Base-by-base conservation (phyloP, 1,140 invertebrate species). In the Papilio dardanus region DNA sequence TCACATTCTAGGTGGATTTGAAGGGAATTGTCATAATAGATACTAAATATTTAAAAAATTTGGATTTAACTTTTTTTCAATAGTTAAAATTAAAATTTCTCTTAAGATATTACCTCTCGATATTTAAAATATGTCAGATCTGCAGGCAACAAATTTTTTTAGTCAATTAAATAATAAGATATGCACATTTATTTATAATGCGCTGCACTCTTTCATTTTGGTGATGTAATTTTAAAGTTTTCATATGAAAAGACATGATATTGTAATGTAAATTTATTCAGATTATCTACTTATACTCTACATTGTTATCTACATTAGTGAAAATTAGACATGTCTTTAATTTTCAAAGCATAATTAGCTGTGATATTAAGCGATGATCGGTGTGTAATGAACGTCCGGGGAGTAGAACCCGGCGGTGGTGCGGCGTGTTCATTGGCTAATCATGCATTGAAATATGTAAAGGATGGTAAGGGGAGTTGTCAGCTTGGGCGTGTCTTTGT, bases 171-270 rank as follows among this genome's bases (percentile, higher is more conserved):
- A 93, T 94, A 84, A 92, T 94, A 94, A 94, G 92, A 86, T 93
- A 93, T 94, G 93, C 93, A 94, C 93, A 91, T 94, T 94, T 92
- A 93, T 94, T 94, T 93, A 93, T 93, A 93, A 93, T 93, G 92
- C 92, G 91, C 91, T 90, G 93, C 93, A 94, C 93, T 91, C 86
- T 93, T 94, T 93, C 91, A 93, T 93, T 93, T 93, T 92, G 88
- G 88, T 92, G 92, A 93, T 87, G 90, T 93, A 93, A 92, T 92
- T 93, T 93, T 89, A 92, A 93, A 92, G 84, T 91, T 92, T 93
- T 92, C 88, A 92, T 90, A 93, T 92, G 86, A 92, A 92, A 92
- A 93, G 90, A 92, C 92, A 92, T 91, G 91, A 93, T 93, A 92
- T 92, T 93, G 92, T 93, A 92, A 89, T 93, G 89, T 93, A 93